Base-by-base conservation (phyloP, 2,113 vertebrate species). In the Dryoscopus gambensis region DNA sequence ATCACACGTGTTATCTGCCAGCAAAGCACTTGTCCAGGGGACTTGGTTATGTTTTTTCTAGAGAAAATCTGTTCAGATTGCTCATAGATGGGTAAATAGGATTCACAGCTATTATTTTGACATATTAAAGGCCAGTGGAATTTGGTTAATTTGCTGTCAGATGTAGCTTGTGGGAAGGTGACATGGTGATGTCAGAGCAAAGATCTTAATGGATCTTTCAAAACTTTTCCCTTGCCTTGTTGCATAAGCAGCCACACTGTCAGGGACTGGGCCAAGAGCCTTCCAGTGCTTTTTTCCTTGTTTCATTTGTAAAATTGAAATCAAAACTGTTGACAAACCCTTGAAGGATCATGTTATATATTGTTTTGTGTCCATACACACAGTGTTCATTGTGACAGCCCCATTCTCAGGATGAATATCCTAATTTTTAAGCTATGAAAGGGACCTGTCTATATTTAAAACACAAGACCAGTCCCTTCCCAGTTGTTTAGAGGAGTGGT, bases 41-140 rank as follows among this genome's bases (percentile, higher is more conserved):
- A 15, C 4, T 79, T 60, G 57, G 50, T 83, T 57, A 12, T 15
- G 50, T 37, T 57, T 95, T 81, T 89, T 42, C 76, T 31, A 57
- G 42, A 67, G 76, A 40, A 90, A 93, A 89, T 89, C 84, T 93
- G 81, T 67, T 92, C 49, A n/a, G 24, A 59, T 89, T 90, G 80
- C 82, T 88, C 60, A 76, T 12, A 64, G 74, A 27, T 77, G 83
- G 68, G 60, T 75, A 81, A 91, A 57, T 17, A 64, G 76, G 44
- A 71, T 70, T 87, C 73, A 49, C 78, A 85, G 70, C 79, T 87
- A 80, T 75, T 89, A 52, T 75, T 97, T 46, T 92, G 77, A 74
- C 56, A 47, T 33, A 78, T 67, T 53, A 50, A 42, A 67, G 27
- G 47, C 67, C 40, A 7, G 27, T 89, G 68, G 55, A 56, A 50